Evolutionary conservation across 2,888 invertebrate genomes (phyloP).

Genomic region (Neocrepidodera transversa): DNA sequence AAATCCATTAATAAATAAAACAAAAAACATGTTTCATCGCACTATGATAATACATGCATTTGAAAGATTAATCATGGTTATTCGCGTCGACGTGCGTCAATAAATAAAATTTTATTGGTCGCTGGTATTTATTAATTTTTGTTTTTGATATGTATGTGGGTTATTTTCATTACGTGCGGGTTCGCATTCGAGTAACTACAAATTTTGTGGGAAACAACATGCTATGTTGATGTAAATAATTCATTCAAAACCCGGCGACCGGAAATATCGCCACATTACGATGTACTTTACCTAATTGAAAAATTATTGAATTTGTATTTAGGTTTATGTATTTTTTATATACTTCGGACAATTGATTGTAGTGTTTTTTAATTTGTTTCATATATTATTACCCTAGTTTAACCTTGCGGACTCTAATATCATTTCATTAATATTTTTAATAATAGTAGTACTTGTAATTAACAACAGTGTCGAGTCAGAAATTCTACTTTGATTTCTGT

Average conservation of each 20-base stretch:
- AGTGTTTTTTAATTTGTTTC: too few species aligned
- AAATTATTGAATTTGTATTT: background rate
- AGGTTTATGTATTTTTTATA: too few species aligned
- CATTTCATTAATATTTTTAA: too few species aligned
- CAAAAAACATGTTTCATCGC: too few species aligned
- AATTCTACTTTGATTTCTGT: too few species aligned
- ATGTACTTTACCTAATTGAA: constrained; percentile 2
- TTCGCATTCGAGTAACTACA: background rate
- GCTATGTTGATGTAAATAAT: background rate
- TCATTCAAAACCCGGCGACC: background rate
- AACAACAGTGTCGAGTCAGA: too few species aligned
- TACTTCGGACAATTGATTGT: too few species aligned
- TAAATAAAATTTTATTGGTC: constrained; percentile 29
- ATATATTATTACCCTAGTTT: too few species aligned
- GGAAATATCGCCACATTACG: background rate
- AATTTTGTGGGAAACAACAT: background rate
- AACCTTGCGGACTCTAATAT: too few species aligned
- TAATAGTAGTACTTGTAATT: too few species aligned
- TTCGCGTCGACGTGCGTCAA: constrained; percentile 8
- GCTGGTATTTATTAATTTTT: constrained; percentile 21
- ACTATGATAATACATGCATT: background rate
- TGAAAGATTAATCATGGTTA: constrained; percentile 22
- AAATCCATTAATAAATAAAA: too few species aligned
- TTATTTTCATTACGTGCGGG: constrained; percentile 33
- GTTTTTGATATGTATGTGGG: constrained; percentile 26